phyloP scores from a whole-genome alignment of 2,888 invertebrate genomes.

The Anorthoa munda region DNA sequence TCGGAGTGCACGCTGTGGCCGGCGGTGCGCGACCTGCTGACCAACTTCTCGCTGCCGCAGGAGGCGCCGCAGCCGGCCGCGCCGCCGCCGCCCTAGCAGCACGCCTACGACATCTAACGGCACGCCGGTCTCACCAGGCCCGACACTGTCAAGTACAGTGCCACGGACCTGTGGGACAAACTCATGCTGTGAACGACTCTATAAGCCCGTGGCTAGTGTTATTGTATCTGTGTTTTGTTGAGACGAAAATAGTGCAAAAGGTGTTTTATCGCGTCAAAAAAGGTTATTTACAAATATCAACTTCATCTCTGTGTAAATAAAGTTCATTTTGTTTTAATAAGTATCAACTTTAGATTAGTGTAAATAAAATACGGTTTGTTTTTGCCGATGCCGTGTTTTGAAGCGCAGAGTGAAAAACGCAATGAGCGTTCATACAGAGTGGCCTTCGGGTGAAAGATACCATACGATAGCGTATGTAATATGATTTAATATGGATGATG shows the following conservation, averaged over 20 bases:
- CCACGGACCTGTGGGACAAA: slow-evolving; percentile 52
- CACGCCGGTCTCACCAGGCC: slow-evolving; percentile 5
- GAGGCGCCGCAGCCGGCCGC: slow-evolving; percentile 92
- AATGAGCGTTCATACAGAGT: slow-evolving; percentile 1
- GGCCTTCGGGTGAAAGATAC: background rate
- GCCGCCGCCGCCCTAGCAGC: slow-evolving; percentile 80
- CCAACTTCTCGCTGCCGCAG: slow-evolving; percentile 95
- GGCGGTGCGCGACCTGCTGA: slow-evolving; percentile 96
- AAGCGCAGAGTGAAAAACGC: background rate
- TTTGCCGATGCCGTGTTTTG: slow-evolving; percentile 7
- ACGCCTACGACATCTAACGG: slow-evolving; percentile 47
- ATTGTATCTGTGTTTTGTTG: slow-evolving; percentile 29
- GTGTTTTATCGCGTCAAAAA: slow-evolving; percentile 21
- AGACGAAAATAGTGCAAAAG: slow-evolving; percentile 4
- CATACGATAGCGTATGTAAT: slow-evolving; percentile 1
- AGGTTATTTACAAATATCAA: slow-evolving; percentile 15
- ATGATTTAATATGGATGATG: slow-evolving; percentile 8
- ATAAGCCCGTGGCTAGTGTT: slow-evolving; percentile 7
- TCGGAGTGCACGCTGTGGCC: slow-evolving; percentile 98
- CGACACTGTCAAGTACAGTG: slow-evolving; percentile 35
- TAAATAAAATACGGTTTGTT: slow-evolving; percentile 8
- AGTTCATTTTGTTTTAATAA: background rate
- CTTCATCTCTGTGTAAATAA: slow-evolving; percentile 30
- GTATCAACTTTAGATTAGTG: background rate
- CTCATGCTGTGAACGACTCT: slow-evolving; percentile 42